phyloP scores from a whole-genome alignment of 2,113 vertebrate genomes.

The Gadus chalcogrammus region DNA sequence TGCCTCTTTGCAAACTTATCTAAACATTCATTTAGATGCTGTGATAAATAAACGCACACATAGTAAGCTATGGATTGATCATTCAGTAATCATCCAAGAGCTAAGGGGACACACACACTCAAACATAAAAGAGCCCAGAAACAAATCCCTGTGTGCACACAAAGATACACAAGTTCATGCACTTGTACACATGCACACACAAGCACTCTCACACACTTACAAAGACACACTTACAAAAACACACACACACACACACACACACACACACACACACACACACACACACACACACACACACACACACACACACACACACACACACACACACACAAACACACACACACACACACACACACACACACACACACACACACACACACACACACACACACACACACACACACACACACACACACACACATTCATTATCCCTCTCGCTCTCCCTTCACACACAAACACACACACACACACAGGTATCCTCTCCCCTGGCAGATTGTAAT shows the following conservation, averaged over 20 bases:
- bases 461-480: constrained; percentile 2
- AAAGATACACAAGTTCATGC: constrained; percentile 10
- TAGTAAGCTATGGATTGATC: neutral
- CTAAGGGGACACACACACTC: constrained; percentile 1
- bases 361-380: too few species aligned
- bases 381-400: too few species aligned
- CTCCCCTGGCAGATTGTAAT: constrained; percentile 37
- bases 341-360: too few species aligned
- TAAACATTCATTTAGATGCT: too few species aligned
- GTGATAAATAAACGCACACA: neutral
- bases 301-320: too few species aligned
- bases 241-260: constrained; percentile 10
- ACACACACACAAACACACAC: constrained; percentile 17
- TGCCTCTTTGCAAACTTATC: too few species aligned
- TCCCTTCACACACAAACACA: constrained; percentile 20
- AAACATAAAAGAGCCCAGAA: neutral
- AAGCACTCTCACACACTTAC: neutral
- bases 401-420: constrained; percentile 3
- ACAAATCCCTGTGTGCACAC: neutral
- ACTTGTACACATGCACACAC: constrained; percentile 24
- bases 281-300: constrained; percentile 3
- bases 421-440: neutral
- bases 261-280: constrained; percentile 6
- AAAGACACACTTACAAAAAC: neutral
- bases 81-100: constrained; percentile 7